Evolutionary conservation across 2,888 invertebrate genomes (phyloP), one percentile per base, ranked within the genome.

Genomic region (Dynastes hyllus): DNA sequence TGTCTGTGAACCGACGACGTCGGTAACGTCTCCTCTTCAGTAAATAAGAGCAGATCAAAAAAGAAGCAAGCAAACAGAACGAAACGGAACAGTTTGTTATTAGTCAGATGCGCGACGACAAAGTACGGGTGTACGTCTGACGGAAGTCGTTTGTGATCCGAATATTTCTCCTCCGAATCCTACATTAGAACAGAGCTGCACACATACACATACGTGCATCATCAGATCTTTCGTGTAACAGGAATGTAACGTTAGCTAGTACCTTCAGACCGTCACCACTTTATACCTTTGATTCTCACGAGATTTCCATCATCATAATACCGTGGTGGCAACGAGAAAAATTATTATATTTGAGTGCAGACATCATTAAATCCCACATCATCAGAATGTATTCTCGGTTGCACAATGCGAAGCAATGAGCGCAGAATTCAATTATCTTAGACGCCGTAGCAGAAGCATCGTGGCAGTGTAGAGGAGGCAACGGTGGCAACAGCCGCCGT

Each of bases 341-440:
- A 75, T 75, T 75, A 84, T 83, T 80, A 83, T 83, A 84, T 84
- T 84, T 83, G 84, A 83, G 83, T 81, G 82, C 82, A 83, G 83
- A 85, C 84, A 85, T 86, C 86, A 86, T 87, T 86, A 87, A 85
- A 84, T 83, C 83, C 85, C 85, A 84, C 87, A 86, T 87, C 86
- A 87, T 87, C 87, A 87, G 86, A 87, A 87, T 87, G 86, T 87
- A 86, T 87, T 87, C 87, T 87, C 84, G 84, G 83, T 80, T 83
- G 84, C 83, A 87, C 87, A 87, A 87, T 87, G 86, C 84, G 82
- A 81, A 84, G 86, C 87, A 87, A 87, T 86, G 87, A 87, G 84
- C 83, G 85, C 84, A 84, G 85, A 87, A 87, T 87, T 87, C 87
- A 87, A 87, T 87, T 87, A 87, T 87, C 86, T 85, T 85, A 84